Evolutionary conservation across 2,888 invertebrate species (phyloP), one percentile per base, ranked within the genome.

Genomic region (Cyaniris semiargus): DNA sequence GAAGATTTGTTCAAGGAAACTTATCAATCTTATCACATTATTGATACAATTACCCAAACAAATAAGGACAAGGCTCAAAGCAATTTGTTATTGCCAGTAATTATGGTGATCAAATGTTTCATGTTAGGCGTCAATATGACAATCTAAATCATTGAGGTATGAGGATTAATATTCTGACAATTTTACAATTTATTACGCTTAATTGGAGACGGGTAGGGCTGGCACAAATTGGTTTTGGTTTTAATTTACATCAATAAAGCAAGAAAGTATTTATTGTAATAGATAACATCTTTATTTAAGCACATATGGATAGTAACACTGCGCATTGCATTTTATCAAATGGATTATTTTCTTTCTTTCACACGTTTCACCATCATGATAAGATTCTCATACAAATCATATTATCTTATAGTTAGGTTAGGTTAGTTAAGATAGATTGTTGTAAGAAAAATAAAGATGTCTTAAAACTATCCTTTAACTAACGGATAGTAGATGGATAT

Each of bases 91-190:
- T 38, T 44, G 4, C 13, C n/a, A 21, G 72, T 72, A 72, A 79
- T 80, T 27, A 70, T 44, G 70, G 71, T 56, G 53, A 60, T 76
- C 23, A 72, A 72, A 72, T 72, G 72, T 44, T 44, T 44, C 21
- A 72, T 44, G 13, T 72, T 44, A 44, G 44, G 15, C 72, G 38
- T 72, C 72, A 72, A 72, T 44, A 72, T 72, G 38, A 13, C 38
- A 21, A 21, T 38, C 72, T 13, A 72, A 44, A 72, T 44, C 44
- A 72, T 72, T 44, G 21, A 44, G 72, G 72, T 71, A 21, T 13
- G 44, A 13, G 44, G 44, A 44, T 44, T 72, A 38, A 72, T 15
- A 72, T 23, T 21, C 34, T 38, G 72, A 44, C 44, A 72, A 44
- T 72, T 72, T 38, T 21, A 72, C n/a, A 72, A 72, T 72, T 72